Evolutionary conservation across 92 coral and sea anemone genomes (phyloP), one percentile per base, ranked within the genome.

Genomic region (Chrysogorgia sp.): DNA sequence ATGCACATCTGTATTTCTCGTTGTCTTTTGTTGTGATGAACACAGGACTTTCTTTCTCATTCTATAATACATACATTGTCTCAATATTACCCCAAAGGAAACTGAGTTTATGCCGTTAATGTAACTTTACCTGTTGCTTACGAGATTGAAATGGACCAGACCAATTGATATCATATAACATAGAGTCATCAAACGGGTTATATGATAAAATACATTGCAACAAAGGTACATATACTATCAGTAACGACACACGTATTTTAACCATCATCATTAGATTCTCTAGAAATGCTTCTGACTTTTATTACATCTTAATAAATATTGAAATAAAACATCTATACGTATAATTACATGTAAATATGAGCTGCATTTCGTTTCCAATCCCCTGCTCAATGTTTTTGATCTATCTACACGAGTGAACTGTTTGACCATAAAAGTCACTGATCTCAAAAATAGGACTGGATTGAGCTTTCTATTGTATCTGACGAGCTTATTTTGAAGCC

Each of bases 101-200:
- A 56, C n/a, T 47, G 25, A n/a, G n/a, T n/a, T n/a, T n/a, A n/a
- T n/a, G n/a, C n/a, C n/a, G n/a, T n/a, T 47, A 63, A 82, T 92
- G 67, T 64, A 91, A 92, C 71, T 80, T 76, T 48, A 88, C 63
- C 1, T 88, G 91, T 82, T 93, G 98, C n/a, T n/a, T n/a, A 10
- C 88, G 92, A 76, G 90, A 89, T 15, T 92, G 85, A 24, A 91
- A 75, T 1, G 98, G 98, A 60, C 98, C 98, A 33, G 89, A 90
- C 98, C 98, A 93, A 61, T 76, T 87, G 37, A 93, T 87, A 61
- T 90, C 98, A 74, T 88, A 93, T 65, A 86, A 81, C 22, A 89
- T 77, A 26, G 88, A 83, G 69, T 93, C 98, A 67, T 93, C 89
- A 70, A 93, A 93, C 33, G 92, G 67, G 31, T 93, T 87, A 55